These are phyloP conservation scores for Hermaeophaga mercurialis DNA, from an alignment of 2,888 invertebrate genomes.

Conservation along the genomic window DNA sequence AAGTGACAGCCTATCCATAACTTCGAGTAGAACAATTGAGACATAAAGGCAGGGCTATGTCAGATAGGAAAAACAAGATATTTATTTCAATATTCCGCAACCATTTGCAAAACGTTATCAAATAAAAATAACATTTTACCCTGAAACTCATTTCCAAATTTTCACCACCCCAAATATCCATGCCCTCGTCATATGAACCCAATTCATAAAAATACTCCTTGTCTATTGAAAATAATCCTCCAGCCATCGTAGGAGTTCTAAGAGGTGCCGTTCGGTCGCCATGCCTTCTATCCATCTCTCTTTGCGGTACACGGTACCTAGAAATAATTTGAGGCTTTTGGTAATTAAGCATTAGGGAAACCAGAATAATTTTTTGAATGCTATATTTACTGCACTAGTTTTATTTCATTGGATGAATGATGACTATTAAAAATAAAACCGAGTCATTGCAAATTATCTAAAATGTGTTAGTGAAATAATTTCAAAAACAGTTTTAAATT, in stretches of 20 bases:
- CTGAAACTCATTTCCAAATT: conserved; percentile 95
- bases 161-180: conserved; percentile 99
- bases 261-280: conserved; percentile 92
- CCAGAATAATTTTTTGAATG: too few relatives aligned
- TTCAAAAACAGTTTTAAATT: too few relatives aligned
- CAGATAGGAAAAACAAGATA: too few relatives aligned
- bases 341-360: too few relatives aligned
- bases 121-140: conserved; percentile 62
- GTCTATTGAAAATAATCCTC: conserved; percentile 94
- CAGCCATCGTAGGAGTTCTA: conserved; percentile 97
- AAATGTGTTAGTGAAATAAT: neutral
- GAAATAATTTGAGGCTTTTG: conserved; percentile 31
- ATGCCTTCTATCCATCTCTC: conserved; percentile 92
- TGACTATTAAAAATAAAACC: too few relatives aligned
- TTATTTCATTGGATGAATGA: too few relatives aligned
- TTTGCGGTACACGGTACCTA: conserved; percentile 97
- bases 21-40: too few relatives aligned
- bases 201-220: conserved; percentile 96
- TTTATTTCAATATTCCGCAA: too few relatives aligned
- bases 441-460: neutral
- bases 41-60: too few relatives aligned
- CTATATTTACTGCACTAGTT: too few relatives aligned
- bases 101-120: too few relatives aligned
- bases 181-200: conserved; percentile 97
- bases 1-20: too few relatives aligned